phyloP scores from a whole-genome alignment of 2,113 vertebrate species.

The Syngnathoides biaculeatus region DNA sequence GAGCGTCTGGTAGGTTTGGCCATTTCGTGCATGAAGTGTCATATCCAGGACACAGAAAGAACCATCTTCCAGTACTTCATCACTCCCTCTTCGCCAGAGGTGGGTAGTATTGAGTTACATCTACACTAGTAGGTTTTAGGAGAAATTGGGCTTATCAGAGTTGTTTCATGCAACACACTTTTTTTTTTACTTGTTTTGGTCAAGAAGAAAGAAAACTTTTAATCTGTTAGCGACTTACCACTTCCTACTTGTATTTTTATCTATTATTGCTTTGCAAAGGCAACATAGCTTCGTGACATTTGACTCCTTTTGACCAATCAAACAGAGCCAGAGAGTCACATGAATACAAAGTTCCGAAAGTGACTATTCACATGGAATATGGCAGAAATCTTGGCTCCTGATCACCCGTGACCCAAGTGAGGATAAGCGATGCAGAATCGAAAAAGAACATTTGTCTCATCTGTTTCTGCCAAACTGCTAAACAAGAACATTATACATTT shows the following conservation, averaged over 20 bases:
- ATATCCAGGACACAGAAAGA: conserved; percentile 54
- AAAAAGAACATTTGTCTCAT: not conserved
- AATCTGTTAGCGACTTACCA: not conserved
- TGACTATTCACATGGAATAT: not conserved
- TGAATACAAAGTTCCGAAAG: not conserved
- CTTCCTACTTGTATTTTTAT: not conserved
- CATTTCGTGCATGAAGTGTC: conserved; percentile 35
- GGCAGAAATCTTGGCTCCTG: not conserved
- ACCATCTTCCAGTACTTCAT: conserved; percentile 54
- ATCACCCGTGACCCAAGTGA: not conserved
- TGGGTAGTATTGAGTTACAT: not conserved
- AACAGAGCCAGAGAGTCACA: not conserved
- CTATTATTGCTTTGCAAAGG: not conserved
- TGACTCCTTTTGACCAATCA: not conserved
- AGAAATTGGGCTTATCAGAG: not conserved
- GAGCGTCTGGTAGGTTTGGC: conserved; percentile 27
- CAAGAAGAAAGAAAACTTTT: not conserved
- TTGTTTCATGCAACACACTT: not conserved
- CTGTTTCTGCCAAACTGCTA: not conserved
- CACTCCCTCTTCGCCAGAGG: conserved; percentile 18
- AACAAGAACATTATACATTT: too few species aligned
- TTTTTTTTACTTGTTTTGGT: not conserved
- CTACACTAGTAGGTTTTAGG: not conserved
- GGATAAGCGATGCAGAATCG: not conserved
- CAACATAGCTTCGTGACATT: not conserved